Percentiles rank a stretch among this genome's conserved stretches.
phyloP scores from a whole-genome alignment of 1,140 invertebrate species.

The Argopecten irradians region DNA sequence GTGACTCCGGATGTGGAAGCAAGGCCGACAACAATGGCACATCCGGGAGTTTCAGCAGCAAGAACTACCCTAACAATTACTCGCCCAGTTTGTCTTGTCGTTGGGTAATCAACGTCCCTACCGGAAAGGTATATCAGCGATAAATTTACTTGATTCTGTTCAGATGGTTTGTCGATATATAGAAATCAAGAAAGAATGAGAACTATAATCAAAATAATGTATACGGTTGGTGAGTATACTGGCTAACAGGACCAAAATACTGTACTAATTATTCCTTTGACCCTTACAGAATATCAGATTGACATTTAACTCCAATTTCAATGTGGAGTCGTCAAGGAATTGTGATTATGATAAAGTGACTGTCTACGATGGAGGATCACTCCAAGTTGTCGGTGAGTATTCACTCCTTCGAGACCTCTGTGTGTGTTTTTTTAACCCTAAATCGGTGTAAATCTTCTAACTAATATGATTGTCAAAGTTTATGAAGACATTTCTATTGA shows the following conservation, averaged over 20 bases:
- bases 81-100: constrained; percentile 26
- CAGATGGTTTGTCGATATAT: too few relatives aligned
- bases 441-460: too few relatives aligned
- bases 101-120: constrained; percentile 39
- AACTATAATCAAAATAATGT: too few relatives aligned
- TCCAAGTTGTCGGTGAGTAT: constrained; percentile 14
- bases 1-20: constrained; percentile 39
- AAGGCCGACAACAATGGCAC: constrained; percentile 25
- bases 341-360: constrained; percentile 39
- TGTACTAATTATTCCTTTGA: neutral
- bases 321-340: neutral
- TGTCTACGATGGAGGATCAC: constrained; percentile 26
- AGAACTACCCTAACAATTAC: constrained; percentile 36
- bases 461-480: too few relatives aligned
- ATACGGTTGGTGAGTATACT: too few relatives aligned
- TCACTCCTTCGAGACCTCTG: neutral
- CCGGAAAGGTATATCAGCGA: constrained; percentile 37
- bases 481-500: too few relatives aligned
- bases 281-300: constrained; percentile 34
- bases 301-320: constrained; percentile 33
- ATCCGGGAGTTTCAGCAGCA: constrained; percentile 35
- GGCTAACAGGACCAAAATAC: too few relatives aligned
- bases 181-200: too few relatives aligned
- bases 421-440: too few relatives aligned
- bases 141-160: too few relatives aligned